Evolutionary conservation across 35 echinoderm and acorn worm genomes (phyloP), one percentile per base, ranked within the genome.

Genomic region (Ptychodera flava): DNA sequence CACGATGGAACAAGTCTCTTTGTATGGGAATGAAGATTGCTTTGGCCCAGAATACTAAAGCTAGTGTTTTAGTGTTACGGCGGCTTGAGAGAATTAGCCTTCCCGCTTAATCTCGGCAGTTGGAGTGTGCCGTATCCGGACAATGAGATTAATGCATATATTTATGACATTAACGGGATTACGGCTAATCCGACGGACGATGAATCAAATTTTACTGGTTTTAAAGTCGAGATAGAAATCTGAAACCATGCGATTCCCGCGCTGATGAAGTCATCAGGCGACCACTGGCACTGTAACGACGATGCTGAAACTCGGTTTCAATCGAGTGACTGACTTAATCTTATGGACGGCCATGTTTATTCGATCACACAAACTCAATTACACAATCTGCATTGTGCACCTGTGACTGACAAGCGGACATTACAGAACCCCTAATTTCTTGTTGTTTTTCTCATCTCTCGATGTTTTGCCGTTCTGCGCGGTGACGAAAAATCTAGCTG

Each of bases 161-260:
- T 64, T 64, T 64, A 64, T 64, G 45, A 64, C 45, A 22, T 64
- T 64, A 64, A 64, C 45, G 45, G 45, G 45, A 64, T 64, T 64
- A 64, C 22, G 22, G 6, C 45, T 64, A 64, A 64, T 64, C 45
- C 45, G 45, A 64, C 22, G 6, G 6, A 22, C 45, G 6, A 64
- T 64, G 45, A 64, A 64, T 64, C 45, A 64, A 64, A 64, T 64
- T 64, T 64, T 64, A 64, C 45, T 64, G 45, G 45, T 64, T 64
- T 22, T 22, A 64, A 64, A 22, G 45, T 12, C 6, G 45, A 64
- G 45, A 64, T 64, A 64, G 45, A 22, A 22, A 64, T 64, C 45
- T 64, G 6, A n/a, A n/a, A n/a, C n/a, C n/a, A n/a, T n/a, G n/a
- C n/a, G n/a, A 22, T 64, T 64, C 45, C 6, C 45, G 45, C 6